Evolutionary conservation across 2,888 invertebrate species (phyloP).

Genomic region (Chymomyza procnemis): DNA sequence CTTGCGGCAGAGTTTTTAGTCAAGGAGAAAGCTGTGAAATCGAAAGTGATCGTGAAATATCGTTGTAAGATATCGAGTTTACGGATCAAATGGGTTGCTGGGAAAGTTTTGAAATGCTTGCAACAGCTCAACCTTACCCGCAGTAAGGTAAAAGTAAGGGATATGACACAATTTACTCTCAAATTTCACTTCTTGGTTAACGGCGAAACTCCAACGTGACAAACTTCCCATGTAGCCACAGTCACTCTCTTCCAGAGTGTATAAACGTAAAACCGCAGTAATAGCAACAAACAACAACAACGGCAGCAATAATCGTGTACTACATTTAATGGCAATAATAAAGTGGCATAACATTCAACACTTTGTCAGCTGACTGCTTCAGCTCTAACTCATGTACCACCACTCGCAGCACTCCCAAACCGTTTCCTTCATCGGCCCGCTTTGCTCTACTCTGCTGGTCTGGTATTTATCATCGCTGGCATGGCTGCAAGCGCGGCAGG

Average conservation of each 20-base stretch:
- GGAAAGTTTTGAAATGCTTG: no score
- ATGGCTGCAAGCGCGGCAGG: slow-evolving; percentile 7
- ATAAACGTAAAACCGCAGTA: not conserved
- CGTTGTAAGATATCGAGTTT: no score
- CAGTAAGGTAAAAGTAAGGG: no score
- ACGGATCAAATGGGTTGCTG: no score
- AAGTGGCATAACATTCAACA: slow-evolving; percentile 70
- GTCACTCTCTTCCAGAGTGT: not conserved
- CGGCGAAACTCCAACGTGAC: no score
- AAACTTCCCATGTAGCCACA: no score
- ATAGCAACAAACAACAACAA: slow-evolving; percentile 2
- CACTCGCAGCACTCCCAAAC: slow-evolving; percentile 10
- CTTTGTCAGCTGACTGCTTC: slow-evolving; percentile 55
- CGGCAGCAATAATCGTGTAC: slow-evolving; percentile 11
- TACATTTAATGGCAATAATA: slow-evolving; percentile 61
- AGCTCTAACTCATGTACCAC: not conserved
- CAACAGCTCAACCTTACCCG: no score
- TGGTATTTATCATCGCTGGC: not conserved
- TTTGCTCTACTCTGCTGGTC: not conserved
- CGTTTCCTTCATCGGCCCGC: no score
- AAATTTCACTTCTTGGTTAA: no score
- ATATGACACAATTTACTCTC: no score
- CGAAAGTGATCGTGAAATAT: no score
- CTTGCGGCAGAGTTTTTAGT: not conserved
- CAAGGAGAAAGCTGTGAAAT: no score